Conservation (phyloP, 37 sponge, comb jelly and placozoan species). For the Aphrocallistes beatrix region DNA sequence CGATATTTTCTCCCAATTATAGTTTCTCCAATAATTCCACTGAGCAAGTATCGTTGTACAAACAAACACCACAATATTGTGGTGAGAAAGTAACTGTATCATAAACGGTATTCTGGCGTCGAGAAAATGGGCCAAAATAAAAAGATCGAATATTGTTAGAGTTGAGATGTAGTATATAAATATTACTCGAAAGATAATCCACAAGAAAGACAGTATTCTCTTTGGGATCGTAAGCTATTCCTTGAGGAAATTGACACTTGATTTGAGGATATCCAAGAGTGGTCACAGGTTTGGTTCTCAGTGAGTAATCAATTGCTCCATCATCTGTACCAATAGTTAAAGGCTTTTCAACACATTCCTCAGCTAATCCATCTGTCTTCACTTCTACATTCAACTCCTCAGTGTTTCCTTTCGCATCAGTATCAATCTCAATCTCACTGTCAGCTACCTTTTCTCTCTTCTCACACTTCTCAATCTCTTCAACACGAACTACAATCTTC, state of each 20-base stretch:
- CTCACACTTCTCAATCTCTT: neutral
- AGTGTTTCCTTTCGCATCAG: neutral
- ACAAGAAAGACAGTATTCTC: neutral
- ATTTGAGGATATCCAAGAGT: neutral
- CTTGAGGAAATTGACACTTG: neutral
- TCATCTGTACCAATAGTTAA: neutral
- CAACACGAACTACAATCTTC: neutral
- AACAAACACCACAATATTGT: too few species aligned
- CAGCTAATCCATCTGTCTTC: neutral
- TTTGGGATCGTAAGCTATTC: neutral
- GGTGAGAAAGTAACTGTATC: too few species aligned
- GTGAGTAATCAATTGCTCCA: neutral
- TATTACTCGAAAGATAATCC: too few species aligned
- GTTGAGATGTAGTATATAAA: too few species aligned
- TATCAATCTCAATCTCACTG: neutral
- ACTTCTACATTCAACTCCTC: neutral
- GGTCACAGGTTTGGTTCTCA: neutral
- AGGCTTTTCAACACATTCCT: neutral
- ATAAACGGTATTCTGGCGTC: too few species aligned
- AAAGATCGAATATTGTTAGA: too few species aligned
- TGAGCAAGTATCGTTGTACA: too few species aligned
- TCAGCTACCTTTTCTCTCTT: neutral
- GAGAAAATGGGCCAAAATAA: too few species aligned
- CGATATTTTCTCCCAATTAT: too few species aligned
- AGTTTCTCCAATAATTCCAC: too few species aligned